phyloP scores from a whole-genome alignment of 1,140 invertebrate genomes.

The Choristoneura fumiferana region DNA sequence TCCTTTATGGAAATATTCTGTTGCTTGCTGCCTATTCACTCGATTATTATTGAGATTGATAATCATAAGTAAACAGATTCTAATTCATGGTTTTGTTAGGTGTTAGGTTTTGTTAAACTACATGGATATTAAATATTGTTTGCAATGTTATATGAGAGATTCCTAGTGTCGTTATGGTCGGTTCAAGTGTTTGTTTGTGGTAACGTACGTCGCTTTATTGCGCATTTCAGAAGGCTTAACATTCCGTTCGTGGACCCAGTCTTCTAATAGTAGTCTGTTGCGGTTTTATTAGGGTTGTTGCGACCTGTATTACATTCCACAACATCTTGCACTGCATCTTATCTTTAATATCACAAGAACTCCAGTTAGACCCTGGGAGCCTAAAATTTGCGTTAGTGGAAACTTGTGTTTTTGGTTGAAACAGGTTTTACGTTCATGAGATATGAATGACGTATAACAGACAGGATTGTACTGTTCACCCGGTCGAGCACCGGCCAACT shows the following conservation, averaged over 20 bases:
- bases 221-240: conserved; percentile 51
- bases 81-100: too few species aligned
- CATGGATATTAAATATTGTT: not conserved
- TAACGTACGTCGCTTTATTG: conserved; percentile 59
- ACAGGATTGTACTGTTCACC: conserved; percentile 24
- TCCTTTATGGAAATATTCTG: conserved; percentile 41
- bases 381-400: too few species aligned
- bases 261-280: conserved; percentile 58
- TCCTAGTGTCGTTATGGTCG: conserved; percentile 26
- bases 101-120: too few species aligned
- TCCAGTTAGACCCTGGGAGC: too few species aligned
- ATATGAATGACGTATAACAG: conserved; percentile 2
- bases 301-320: conserved; percentile 62
- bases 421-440: too few species aligned
- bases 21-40: conserved; percentile 7
- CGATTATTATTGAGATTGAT: not conserved
- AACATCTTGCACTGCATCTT: conserved; percentile 37
- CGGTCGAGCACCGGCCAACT: conserved; percentile 27
- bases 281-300: conserved; percentile 66
- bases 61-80: too few species aligned
- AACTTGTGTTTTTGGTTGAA: conserved; percentile 11
- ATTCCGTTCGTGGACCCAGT: conserved; percentile 50
- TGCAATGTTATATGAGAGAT: conserved; percentile 12
- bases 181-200: conserved; percentile 36
- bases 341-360: too few species aligned